Evolutionary conservation across 1,140 invertebrate species (phyloP).

Genomic region (Cotesia glomerata): DNA sequence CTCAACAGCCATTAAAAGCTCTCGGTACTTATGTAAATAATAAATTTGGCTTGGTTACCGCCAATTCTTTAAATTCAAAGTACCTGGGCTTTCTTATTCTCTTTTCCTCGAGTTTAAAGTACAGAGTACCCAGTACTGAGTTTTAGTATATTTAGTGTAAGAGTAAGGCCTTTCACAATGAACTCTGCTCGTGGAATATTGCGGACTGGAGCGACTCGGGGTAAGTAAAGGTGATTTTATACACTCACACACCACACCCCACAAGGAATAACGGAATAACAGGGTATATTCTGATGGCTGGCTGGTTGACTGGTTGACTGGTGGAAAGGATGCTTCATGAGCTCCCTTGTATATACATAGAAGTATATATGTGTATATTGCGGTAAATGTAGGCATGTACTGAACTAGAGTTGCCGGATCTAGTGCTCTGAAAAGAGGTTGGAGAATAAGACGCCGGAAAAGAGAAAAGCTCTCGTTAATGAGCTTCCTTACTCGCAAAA

Average conservation of each 20-base stretch:
- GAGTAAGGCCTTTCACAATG: not conserved
- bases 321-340: no score
- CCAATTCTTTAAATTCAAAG: not conserved
- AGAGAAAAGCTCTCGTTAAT: conserved; percentile 61
- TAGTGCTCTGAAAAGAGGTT: no score
- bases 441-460: not conserved
- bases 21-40: conserved; percentile 49
- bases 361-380: not conserved
- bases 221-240: not conserved
- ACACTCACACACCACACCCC: no score
- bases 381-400: no score
- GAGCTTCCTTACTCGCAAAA: conserved; percentile 61
- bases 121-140: not conserved
- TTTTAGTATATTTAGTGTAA: not conserved
- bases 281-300: no score
- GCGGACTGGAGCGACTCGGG: not conserved
- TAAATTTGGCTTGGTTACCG: conserved; percentile 42
- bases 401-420: no score
- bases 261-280: no score
- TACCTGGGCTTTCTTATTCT: not conserved
- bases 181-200: not conserved
- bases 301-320: no score
- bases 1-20: conserved; percentile 36
- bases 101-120: not conserved
- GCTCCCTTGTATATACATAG: not conserved